A percentile compares a stretch with the other conserved stretches of the same genome.
Conservation (phyloP, 1,140 invertebrate genomes). For the Arctopsyche grandis region DNA sequence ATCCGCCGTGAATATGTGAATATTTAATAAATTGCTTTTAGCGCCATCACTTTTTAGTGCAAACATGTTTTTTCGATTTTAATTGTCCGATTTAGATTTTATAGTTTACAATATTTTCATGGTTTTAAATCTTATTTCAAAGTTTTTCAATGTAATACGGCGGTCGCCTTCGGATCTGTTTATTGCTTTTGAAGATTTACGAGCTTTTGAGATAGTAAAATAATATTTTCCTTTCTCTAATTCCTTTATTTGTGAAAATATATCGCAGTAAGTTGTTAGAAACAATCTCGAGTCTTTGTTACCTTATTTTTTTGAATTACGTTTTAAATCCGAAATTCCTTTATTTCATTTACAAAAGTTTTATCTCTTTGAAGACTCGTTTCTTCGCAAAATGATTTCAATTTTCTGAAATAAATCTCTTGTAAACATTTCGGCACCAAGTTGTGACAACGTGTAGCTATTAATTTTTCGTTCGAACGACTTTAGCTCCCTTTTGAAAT, state of each 20-base stretch:
- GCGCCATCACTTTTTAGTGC: too few relatives aligned
- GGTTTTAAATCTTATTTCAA: too few relatives aligned
- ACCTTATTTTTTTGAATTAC: neutral
- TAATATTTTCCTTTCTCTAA: constrained; percentile 9
- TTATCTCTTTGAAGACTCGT: neutral
- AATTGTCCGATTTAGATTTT: too few relatives aligned
- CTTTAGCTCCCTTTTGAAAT: constrained; percentile 4
- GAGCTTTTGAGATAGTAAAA: neutral
- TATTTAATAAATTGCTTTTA: too few relatives aligned
- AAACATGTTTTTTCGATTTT: too few relatives aligned
- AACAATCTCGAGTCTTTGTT: neutral
- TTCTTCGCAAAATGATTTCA: constrained; percentile 6
- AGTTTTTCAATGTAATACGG: too few relatives aligned
- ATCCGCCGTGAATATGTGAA: too few relatives aligned
- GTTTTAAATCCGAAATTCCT: neutral
- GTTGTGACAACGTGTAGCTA: constrained; percentile 16
- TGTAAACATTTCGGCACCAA: constrained; percentile 1
- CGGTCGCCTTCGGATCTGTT: too few relatives aligned
- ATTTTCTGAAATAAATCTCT: constrained; percentile 23
- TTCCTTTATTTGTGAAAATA: neutral
- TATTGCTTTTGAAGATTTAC: neutral
- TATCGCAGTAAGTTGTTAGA: neutral
- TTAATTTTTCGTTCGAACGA: constrained; percentile 23
- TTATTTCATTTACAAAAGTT: constrained; percentile 17
- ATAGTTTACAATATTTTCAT: too few relatives aligned